phyloP scores from a whole-genome alignment of 2,113 vertebrate genomes.

The Shinisaurus crocodilurus region DNA sequence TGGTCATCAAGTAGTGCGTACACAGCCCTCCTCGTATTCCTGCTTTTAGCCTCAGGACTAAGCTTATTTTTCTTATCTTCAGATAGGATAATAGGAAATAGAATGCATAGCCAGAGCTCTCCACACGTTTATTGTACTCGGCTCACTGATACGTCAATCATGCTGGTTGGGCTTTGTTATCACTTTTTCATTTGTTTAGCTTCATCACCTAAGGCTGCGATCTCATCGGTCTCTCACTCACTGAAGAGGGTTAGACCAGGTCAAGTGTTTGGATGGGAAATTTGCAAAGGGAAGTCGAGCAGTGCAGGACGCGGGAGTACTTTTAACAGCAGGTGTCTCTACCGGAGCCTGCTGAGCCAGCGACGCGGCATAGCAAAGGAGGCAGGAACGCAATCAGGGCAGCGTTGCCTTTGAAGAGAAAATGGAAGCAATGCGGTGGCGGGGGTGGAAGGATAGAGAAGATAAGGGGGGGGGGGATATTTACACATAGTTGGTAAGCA shows the following conservation, averaged over 20 bases:
- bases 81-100: conserved; percentile 66
- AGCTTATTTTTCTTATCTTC: conserved; percentile 77
- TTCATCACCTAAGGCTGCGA: conserved; percentile 62
- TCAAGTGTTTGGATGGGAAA: conserved; percentile 46
- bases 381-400: neutral
- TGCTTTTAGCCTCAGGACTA: conserved; percentile 61
- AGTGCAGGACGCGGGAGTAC: conserved; percentile 33
- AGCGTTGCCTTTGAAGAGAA: neutral
- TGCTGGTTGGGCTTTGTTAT: conserved; percentile 68
- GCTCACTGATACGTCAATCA: conserved; percentile 67
- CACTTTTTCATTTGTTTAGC: conserved; percentile 63
- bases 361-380: neutral
- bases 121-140: conserved; percentile 61
- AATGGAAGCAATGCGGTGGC: neutral
- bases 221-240: conserved; percentile 62
- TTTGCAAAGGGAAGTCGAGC: conserved; percentile 57
- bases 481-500: neutral
- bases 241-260: conserved; percentile 56
- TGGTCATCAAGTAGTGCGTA: conserved; percentile 59
- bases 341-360: neutral
- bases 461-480: neutral
- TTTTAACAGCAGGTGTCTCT: neutral
- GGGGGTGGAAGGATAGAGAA: neutral
- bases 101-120: conserved; percentile 65
- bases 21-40: conserved; percentile 72